Conservation (phyloP, 1,140 invertebrate species). For the Tetragnatha versicolor region DNA sequence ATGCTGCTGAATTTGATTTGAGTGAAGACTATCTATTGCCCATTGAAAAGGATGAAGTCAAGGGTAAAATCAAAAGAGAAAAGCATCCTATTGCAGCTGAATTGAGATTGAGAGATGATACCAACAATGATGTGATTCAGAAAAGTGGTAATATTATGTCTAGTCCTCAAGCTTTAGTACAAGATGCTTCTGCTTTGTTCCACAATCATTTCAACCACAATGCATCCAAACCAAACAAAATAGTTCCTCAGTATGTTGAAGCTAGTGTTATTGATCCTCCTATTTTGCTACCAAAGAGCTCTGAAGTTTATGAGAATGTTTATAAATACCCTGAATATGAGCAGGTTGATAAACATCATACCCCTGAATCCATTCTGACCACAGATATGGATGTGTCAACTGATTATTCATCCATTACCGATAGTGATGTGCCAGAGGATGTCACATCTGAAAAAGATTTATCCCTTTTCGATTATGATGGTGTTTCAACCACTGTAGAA, state of each 20-base stretch:
- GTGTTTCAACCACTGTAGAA: background rate
- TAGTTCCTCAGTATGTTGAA: constrained; percentile 7
- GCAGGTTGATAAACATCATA: constrained; percentile 43
- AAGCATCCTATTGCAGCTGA: constrained; percentile 20
- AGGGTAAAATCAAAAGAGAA: constrained; percentile 44
- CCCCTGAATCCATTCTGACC: background rate
- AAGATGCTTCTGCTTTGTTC: constrained; percentile 28
- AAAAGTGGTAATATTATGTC: constrained; percentile 29
- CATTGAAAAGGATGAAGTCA: constrained; percentile 7
- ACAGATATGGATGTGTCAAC: background rate
- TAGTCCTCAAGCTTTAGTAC: constrained; percentile 45
- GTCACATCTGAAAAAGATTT: background rate
- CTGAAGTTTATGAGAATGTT: constrained; percentile 6
- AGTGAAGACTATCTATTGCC: constrained; percentile 37
- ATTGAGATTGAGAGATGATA: constrained; percentile 18
- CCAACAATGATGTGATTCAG: background rate
- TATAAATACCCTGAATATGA: constrained; percentile 53
- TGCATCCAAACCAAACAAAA: background rate
- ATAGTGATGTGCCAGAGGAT: background rate
- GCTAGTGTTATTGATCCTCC: constrained; percentile 53
- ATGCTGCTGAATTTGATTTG: constrained; percentile 16
- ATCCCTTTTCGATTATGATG: constrained; percentile 15
- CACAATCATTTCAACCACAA: constrained; percentile 39
- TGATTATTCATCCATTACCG: constrained; percentile 12
- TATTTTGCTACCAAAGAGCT: constrained; percentile 33